Conservation (phyloP, 2,888 invertebrate genomes). For the Graphium colonna region DNA sequence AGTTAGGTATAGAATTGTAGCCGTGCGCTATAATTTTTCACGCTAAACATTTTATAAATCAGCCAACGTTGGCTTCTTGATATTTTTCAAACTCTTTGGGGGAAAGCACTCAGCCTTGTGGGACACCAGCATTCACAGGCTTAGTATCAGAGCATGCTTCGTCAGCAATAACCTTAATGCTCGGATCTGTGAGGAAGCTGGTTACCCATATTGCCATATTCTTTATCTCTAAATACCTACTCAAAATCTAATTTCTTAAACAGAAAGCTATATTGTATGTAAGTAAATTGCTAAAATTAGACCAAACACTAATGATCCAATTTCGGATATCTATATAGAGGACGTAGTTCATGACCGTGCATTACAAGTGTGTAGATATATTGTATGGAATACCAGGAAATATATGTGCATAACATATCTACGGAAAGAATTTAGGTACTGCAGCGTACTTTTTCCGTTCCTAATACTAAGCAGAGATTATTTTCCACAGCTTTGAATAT, state of each 20-base stretch:
- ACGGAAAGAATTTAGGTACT: neutral
- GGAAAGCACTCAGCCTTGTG: no score
- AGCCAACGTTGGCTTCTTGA: no score
- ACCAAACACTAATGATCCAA: neutral
- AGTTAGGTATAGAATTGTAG: no score
- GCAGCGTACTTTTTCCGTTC: neutral
- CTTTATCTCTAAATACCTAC: neutral
- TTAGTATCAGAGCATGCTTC: no score
- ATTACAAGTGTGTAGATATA: neutral
- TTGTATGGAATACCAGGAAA: neutral
- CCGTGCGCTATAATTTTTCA: neutral
- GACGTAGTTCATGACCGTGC: neutral
- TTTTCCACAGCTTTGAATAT: neutral
- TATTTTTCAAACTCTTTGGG: no score
- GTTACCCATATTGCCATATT: neutral
- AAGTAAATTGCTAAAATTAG: neutral
- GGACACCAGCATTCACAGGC: no score
- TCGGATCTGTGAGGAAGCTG: no score
- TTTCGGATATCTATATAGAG: neutral
- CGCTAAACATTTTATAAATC: no score
- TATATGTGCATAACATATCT: neutral
- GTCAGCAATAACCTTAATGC: no score
- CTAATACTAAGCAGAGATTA: slow-evolving; percentile 4
- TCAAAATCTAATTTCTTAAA: no score
- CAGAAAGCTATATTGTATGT: no score